Evolutionary conservation across 2,113 vertebrate genomes (phyloP).

Genomic region (Bubo blakistoni): DNA sequence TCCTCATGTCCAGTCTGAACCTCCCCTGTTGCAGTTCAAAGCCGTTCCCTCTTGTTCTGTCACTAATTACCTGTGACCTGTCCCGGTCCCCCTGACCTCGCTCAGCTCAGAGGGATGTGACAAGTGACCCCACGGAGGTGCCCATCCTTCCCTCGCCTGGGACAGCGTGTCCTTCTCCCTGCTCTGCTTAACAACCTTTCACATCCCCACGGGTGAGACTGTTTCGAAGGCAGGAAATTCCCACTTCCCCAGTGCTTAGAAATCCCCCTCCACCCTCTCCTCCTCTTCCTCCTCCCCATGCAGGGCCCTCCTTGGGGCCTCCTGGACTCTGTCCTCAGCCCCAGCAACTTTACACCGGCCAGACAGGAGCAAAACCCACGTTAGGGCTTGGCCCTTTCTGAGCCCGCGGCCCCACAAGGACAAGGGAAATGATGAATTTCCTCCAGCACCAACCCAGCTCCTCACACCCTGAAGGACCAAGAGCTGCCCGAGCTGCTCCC

Average conservation of each 20-base stretch:
- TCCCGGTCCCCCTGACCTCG: accelerated
- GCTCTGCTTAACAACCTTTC: background rate
- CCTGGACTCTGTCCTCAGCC: background rate
- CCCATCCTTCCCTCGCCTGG: accelerated
- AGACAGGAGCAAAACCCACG: background rate
- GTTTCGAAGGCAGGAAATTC: background rate
- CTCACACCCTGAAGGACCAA: background rate
- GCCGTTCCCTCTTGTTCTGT: no score
- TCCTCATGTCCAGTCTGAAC: no score
- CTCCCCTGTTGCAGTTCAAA: no score
- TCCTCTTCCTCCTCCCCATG: background rate
- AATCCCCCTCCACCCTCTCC: background rate
- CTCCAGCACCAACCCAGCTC: background rate
- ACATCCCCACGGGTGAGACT: background rate
- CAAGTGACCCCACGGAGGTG: accelerated
- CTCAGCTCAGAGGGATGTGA: background rate
- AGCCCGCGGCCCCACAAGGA: background rate
- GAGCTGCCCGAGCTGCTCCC: background rate
- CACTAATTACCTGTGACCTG: no score
- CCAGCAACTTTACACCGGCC: accelerated
- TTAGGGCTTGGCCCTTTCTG: background rate
- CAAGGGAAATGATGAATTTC: background rate
- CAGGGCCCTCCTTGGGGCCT: background rate
- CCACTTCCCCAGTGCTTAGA: background rate
- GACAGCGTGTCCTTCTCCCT: background rate